Evolutionary conservation across 2,113 vertebrate genomes (phyloP).

Genomic region (Atherinomorus stipes): DNA sequence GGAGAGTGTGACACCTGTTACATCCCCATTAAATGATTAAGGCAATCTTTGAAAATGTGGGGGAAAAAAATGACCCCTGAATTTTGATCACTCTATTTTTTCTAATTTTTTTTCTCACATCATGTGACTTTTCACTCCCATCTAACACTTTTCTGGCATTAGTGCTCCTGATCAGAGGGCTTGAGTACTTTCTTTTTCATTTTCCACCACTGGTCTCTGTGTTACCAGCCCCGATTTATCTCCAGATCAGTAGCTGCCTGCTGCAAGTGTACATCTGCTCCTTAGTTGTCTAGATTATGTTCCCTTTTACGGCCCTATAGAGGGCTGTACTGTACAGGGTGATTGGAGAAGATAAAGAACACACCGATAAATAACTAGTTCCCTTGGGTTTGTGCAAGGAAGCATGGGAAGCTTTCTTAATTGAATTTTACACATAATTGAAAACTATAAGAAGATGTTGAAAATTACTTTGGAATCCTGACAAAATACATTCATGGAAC

Average conservation of each 20-base stretch:
- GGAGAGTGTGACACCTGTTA: too few species aligned
- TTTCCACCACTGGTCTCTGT: not conserved
- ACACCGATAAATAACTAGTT: slow-evolving; percentile 20
- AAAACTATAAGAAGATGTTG: not conserved
- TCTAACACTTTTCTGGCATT: not conserved
- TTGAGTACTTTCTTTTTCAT: not conserved
- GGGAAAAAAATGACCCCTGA: too few species aligned
- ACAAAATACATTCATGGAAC: not conserved
- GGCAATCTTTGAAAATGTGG: too few species aligned
- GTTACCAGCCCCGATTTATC: not conserved
- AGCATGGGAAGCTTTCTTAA: not conserved
- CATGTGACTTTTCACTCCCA: not conserved
- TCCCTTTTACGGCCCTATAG: not conserved
- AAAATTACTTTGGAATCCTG: not conserved
- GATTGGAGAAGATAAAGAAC: slow-evolving; percentile 23
- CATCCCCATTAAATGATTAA: too few species aligned
- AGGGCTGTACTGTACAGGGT: not conserved
- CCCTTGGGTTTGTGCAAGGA: not conserved
- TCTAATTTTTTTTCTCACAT: too few species aligned
- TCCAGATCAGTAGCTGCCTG: not conserved
- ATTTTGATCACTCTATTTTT: too few species aligned
- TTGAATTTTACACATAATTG: not conserved
- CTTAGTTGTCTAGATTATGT: not conserved
- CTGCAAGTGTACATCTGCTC: not conserved
- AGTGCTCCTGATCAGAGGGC: too few species aligned